Evolutionary conservation across 2,797 vertebrate species (phyloP).

Genomic region (Pantherophis vulpinus): DNA sequence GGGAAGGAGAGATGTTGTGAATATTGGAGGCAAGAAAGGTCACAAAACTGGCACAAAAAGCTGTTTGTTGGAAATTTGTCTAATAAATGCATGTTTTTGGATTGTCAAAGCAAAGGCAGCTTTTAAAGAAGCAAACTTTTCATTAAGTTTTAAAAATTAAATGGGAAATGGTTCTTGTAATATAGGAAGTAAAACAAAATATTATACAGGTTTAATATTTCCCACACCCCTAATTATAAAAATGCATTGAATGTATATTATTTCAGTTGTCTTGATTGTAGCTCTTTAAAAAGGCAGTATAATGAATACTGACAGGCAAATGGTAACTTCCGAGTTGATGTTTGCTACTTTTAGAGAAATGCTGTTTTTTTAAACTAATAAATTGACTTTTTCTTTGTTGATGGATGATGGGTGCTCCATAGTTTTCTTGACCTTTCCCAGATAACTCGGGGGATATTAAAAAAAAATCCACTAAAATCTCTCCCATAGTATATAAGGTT

Average conservation of each 20-base stretch:
- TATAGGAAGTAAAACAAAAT: not conserved
- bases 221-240: not conserved
- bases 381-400: not conserved
- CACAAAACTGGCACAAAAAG: not conserved
- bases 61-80: not conserved
- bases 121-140: not conserved
- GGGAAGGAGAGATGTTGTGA: not conserved
- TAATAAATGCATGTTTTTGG: not conserved
- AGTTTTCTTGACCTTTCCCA: not conserved
- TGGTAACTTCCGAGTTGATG: not conserved
- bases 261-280: not conserved
- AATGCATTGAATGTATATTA: not conserved
- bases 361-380: not conserved
- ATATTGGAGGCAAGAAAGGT: not conserved
- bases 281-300: not conserved
- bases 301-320: not conserved
- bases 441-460: not conserved
- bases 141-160: not conserved
- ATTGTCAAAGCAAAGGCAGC: not conserved
- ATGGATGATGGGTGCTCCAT: no score
- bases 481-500: not conserved
- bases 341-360: not conserved
- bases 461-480: not conserved
- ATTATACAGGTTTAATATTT: not conserved
- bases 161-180: not conserved